Base-by-base conservation (phyloP, 2,888 invertebrate genomes). In the Drosophila peninsularis region DNA sequence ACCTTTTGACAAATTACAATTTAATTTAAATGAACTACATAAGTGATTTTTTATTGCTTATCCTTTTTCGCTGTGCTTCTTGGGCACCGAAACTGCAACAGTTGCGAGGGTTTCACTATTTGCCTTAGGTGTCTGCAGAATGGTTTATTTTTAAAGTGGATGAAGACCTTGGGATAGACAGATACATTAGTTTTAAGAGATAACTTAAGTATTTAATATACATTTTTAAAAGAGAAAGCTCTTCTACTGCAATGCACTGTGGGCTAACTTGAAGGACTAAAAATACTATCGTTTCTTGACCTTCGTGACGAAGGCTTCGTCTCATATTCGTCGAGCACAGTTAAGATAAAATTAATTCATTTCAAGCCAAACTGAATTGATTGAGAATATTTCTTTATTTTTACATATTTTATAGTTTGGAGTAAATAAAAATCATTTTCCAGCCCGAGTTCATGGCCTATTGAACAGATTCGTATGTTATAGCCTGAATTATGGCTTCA, bases 1-100 rank as follows among this genome's bases (percentile, higher is more conserved):
- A 41, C 42, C 60, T 64, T 62, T 54, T 76, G 88, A 90, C 82
- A 90, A 89, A 89, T 88, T 84, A 71, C 63, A 84, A 90, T 90
- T 90, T 89, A 82, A 89, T 90, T 89, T 82, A 90, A 84, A 90
- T 87, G 78, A 88, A 88, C 88, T 87, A 73, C 74, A 71, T 88
- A 86, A 89, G 88, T 89, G 88, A 78, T 80, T 77, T 85, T 82
- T 85, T 88, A 83, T 83, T 67, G 72, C 63, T 42, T 36, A 55
- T 60, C 41, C 57, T 13, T 47, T 47, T 27, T 30, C 1, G 9
- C 30, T 27, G 5, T 3, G 5, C 10, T 27, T 30, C 27, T 17
- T n/a, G 27, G 17, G 7, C 30, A 32, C 0, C 4, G 30, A 32
- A 47, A 32, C 47, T 17, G 34, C 21, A 34, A 50, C 30, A 50